Conservation (phyloP, 2,797 vertebrate species). For the Acanthurus lineatus region DNA sequence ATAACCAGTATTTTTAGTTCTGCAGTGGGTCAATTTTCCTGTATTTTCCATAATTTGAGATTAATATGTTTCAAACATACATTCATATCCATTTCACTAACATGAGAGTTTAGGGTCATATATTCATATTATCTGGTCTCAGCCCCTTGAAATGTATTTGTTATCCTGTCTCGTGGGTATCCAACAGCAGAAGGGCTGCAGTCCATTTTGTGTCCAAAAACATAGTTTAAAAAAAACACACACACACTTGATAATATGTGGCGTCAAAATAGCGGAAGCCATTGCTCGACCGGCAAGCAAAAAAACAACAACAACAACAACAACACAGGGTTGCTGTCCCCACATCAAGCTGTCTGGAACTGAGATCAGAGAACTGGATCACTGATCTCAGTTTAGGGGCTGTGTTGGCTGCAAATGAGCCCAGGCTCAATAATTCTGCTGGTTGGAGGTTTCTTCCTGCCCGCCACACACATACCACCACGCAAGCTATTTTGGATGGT, state of each 20-base stretch:
- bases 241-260: slow-evolving; percentile 34
- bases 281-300: slow-evolving; percentile 46
- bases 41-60: slow-evolving; percentile 5
- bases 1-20: slow-evolving; percentile 63
- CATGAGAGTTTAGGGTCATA: background rate
- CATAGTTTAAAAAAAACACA: slow-evolving; percentile 15
- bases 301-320: slow-evolving; percentile 58
- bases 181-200: background rate
- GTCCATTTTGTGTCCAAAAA: slow-evolving; percentile 41
- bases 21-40: slow-evolving; percentile 8
- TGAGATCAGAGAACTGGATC: slow-evolving; percentile 5
- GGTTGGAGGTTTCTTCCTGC: slow-evolving; percentile 35
- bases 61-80: background rate
- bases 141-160: too few species aligned
- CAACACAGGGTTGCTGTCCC: slow-evolving; percentile 32
- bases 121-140: background rate
- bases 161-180: background rate
- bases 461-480: slow-evolving; percentile 29
- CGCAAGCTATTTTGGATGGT: too few species aligned
- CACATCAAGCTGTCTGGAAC: slow-evolving; percentile 58
- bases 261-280: slow-evolving; percentile 57
- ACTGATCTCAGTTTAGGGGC: slow-evolving; percentile 16
- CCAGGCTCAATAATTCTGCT: slow-evolving; percentile 30
- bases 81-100: background rate
- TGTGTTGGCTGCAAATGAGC: slow-evolving; percentile 42